phyloP scores from a whole-genome alignment of 2,888 invertebrate genomes.

The Pachycephus smyrnensis region DNA sequence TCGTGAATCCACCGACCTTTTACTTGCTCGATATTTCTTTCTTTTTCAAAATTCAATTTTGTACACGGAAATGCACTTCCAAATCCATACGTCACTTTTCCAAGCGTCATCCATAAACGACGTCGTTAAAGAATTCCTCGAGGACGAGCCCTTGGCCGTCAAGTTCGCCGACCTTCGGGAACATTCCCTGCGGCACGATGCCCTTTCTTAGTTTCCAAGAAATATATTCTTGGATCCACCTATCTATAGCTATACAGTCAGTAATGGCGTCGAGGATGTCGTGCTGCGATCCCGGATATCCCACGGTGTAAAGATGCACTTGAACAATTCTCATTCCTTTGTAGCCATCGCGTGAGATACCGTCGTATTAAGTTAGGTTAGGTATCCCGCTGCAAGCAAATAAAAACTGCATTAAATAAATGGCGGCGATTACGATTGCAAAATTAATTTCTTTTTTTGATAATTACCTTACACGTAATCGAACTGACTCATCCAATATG shows the following conservation, averaged over 20 bases:
- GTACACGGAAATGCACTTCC: background rate
- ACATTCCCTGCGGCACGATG: conserved; percentile 23
- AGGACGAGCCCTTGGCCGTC: conserved; percentile 23
- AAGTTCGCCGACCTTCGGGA: conserved; percentile 20
- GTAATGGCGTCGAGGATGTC: background rate
- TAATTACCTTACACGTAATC: background rate
- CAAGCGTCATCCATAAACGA: background rate
- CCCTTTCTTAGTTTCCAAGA: conserved; percentile 13
- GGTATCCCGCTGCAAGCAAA: too few relatives aligned
- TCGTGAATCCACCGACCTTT: background rate
- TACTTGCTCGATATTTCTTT: background rate
- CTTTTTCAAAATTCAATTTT: background rate
- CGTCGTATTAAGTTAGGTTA: background rate
- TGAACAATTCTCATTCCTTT: background rate
- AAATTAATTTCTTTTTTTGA: background rate
- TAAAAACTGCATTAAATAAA: too few relatives aligned
- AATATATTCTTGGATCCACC: background rate
- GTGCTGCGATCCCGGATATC: background rate
- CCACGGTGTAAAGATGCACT: background rate
- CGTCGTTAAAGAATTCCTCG: background rate
- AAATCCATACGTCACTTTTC: background rate
- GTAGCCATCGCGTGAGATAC: background rate
- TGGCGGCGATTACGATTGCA: too few relatives aligned
- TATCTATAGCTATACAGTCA: background rate
- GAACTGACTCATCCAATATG: background rate